Evolutionary conservation across 2,888 invertebrate species (phyloP), one percentile per base, ranked within the genome.

Genomic region (Caenorhabditis doughertyi): DNA sequence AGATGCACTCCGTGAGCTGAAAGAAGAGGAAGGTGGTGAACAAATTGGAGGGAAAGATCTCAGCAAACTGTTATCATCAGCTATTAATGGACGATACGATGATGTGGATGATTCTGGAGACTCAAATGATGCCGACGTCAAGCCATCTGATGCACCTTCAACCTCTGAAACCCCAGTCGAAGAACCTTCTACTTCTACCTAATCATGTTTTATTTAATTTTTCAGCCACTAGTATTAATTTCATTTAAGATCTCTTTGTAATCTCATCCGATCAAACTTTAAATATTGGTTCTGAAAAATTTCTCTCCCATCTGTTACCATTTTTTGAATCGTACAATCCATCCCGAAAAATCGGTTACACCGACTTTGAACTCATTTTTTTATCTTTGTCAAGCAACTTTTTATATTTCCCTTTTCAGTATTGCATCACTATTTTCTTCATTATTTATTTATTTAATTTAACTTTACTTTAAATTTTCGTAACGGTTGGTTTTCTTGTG

Each of bases 51-150:
- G 56, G 18, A 58, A 53, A 32, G 71, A 71, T 39, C 32, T 86
- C 18, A 74, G 72, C 11, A 83, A 81, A 23, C 71, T 86, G 18
- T 60, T 86, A 3, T 76, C 79, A n/a, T 77, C 73, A 9, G 86
- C 84, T 3, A 73, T 84, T 47, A 73, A 72, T 60, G 76, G 76
- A 3, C 47, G 76, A n/a, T 76, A 68, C 27, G 76, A 76, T 39
- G 76, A 76, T 8, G 65, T 55, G 23, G 77, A 79, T 25, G 77
- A 79, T 64, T 79, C 77, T 25, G 77, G 77, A 29, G 77, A 79
- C 3, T 79, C 77, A n/a, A 53, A 32, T 16, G 68, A 60, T 16
- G 60, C 51, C 39, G 76, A 44, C 47, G 44, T 0, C 3, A 16
- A 32, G 11, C n/a, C n/a, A n/a, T n/a, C n/a, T n/a, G 64, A 67